Conservation (phyloP, 2,888 invertebrate species). For the Malachius bipustulatus region DNA sequence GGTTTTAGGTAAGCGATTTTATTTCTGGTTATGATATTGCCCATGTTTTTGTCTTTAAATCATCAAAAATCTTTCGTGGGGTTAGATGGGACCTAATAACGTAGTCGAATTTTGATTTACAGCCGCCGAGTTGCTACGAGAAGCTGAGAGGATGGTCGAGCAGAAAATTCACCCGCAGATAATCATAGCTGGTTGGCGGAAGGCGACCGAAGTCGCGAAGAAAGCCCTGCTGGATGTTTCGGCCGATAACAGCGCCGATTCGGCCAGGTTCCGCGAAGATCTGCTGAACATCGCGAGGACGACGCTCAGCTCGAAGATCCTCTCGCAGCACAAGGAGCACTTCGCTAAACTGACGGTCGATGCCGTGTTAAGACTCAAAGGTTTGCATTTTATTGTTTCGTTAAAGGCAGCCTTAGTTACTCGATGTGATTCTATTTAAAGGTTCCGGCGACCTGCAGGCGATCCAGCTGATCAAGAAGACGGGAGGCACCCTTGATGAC, state of each 20-base stretch:
- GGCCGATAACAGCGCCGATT: constrained; percentile 69
- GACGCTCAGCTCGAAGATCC: constrained; percentile 94
- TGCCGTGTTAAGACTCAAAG: constrained; percentile 86
- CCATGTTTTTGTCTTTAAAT: too few species aligned
- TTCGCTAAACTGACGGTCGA: constrained; percentile 93
- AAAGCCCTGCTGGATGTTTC: constrained; percentile 69
- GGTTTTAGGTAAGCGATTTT: constrained; percentile 60
- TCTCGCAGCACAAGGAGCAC: constrained; percentile 93
- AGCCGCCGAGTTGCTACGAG: constrained; percentile 87
- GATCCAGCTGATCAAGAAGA: constrained; percentile 96
- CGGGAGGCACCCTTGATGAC: constrained; percentile 84
- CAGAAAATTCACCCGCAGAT: constrained; percentile 97
- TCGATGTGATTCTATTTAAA: too few species aligned
- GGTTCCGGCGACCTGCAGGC: constrained; percentile 85
- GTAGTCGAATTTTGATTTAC: too few species aligned
- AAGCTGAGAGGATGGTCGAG: constrained; percentile 87
- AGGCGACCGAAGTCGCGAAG: constrained; percentile 73
- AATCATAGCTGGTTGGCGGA: constrained; percentile 91
- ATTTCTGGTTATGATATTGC: constrained; percentile 6
- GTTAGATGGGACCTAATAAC: too few species aligned
- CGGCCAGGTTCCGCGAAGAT: constrained; percentile 70
- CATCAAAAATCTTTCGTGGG: constrained; percentile 1
- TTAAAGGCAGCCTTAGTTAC: too few species aligned
- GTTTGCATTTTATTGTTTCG: too few species aligned
- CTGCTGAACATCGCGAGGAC: constrained; percentile 94